Evolutionary conservation across 2,888 invertebrate species (phyloP).

Genomic region (Aleiodes testaceus): DNA sequence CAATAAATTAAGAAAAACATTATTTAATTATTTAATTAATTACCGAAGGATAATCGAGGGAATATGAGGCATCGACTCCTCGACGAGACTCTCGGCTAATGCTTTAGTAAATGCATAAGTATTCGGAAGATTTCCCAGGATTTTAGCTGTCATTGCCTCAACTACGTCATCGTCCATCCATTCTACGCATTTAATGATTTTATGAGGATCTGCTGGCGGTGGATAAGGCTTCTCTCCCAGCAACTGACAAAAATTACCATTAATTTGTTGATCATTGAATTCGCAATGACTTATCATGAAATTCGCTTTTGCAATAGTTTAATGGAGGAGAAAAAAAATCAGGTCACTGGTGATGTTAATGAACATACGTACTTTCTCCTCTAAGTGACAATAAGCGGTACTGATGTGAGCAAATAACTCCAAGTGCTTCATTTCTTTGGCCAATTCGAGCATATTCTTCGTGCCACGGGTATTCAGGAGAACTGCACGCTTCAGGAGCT

Average conservation of each 20-base stretch:
- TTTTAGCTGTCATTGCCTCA: slow-evolving; percentile 78
- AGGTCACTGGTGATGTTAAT: not conserved
- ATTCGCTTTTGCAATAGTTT: slow-evolving; percentile 17
- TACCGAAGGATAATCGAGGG: slow-evolving; percentile 89
- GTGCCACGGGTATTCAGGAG: slow-evolving; percentile 94
- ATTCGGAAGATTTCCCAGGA: slow-evolving; percentile 87
- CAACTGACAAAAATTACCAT: slow-evolving; percentile 65
- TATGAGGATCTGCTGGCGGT: slow-evolving; percentile 84
- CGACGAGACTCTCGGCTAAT: slow-evolving; percentile 87
- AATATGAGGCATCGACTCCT: slow-evolving; percentile 83
- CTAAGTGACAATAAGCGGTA: slow-evolving; percentile 92
- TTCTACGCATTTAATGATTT: slow-evolving; percentile 84
- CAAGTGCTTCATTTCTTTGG: slow-evolving; percentile 84
- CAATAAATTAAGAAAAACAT: not conserved
- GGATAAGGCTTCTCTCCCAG: slow-evolving; percentile 91
- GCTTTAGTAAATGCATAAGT: slow-evolving; percentile 97
- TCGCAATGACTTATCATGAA: too few species aligned
- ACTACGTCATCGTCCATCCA: slow-evolving; percentile 85
- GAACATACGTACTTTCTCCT: slow-evolving; percentile 64
- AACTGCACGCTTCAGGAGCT: slow-evolving; percentile 90
- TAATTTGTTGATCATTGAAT: not conserved
- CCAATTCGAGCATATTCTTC: slow-evolving; percentile 88
- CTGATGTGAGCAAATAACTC: slow-evolving; percentile 85
- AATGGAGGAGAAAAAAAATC: slow-evolving; percentile 15
- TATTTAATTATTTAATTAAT: too few species aligned